These are phyloP conservation scores for Labroides dimidiatus DNA, from an alignment of 2,797 vertebrate genomes.

Conservation along the genomic window DNA sequence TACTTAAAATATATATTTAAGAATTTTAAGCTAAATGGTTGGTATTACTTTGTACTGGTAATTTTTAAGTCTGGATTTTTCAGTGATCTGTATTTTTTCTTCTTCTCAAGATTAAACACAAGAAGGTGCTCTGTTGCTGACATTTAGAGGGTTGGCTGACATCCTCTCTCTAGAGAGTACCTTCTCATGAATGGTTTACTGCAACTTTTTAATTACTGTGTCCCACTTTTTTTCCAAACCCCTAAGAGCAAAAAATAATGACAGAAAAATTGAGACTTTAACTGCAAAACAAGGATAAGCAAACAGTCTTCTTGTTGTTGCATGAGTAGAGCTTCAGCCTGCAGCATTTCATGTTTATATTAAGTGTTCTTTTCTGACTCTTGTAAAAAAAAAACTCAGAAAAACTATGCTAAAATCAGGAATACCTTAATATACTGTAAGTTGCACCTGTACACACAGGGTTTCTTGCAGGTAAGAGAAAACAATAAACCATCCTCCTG, in stretches of 20 bases:
- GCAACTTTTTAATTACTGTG: conserved; percentile 53
- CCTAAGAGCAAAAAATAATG: conserved; percentile 49
- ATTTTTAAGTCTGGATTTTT: too few species aligned
- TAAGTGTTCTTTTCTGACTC: conserved; percentile 64
- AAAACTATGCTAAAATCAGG: conserved; percentile 9
- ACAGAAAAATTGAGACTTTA: conserved; percentile 54
- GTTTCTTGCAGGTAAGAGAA: too few species aligned
- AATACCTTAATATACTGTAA: too few species aligned
- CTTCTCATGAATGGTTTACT: conserved; percentile 23
- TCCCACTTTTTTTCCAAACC: conserved; percentile 46
- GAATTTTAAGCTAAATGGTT: too few species aligned
- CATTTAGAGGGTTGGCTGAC: conserved; percentile 4
- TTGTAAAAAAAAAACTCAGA: conserved; percentile 52
- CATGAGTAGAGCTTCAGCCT: conserved; percentile 49
- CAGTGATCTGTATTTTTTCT: too few species aligned
- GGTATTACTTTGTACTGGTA: too few species aligned
- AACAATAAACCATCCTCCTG: too few species aligned
- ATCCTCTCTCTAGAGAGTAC: conserved; percentile 12
- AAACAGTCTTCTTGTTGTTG: conserved; percentile 70
- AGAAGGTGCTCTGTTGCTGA: neutral
- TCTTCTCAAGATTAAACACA: neutral
- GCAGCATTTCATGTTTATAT: conserved; percentile 68
- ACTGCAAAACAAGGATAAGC: conserved; percentile 53
- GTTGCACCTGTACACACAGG: too few species aligned
- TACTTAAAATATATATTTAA: too few species aligned